A percentile compares a stretch with the other conserved stretches of the same genome.
Conservation (phyloP, 30 jellyfish, hydroid and myxozoan species). For the Hydractinia symbiolongicarpus region DNA sequence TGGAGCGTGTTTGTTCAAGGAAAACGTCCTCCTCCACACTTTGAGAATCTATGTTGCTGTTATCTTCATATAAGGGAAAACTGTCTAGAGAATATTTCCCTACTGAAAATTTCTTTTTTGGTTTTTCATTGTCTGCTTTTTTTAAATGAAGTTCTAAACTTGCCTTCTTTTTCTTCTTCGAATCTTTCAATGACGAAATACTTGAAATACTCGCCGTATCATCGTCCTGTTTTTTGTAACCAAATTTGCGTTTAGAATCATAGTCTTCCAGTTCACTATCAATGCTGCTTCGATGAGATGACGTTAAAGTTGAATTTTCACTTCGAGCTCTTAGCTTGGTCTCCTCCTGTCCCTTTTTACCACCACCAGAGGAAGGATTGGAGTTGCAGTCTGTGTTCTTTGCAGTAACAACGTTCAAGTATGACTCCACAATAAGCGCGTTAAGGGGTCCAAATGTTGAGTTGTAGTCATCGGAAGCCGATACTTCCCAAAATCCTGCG, state of each 20-base stretch:
- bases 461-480: constrained; percentile 81
- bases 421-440: constrained; percentile 49
- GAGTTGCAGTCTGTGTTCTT: constrained; percentile 14
- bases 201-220: constrained; percentile 21
- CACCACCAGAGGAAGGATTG: neutral
- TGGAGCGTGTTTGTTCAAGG: constrained; percentile 4
- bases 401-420: constrained; percentile 25
- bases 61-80: neutral
- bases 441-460: constrained; percentile 55
- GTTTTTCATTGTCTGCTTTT: neutral
- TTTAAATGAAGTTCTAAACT: neutral
- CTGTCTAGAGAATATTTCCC: constrained; percentile 8
- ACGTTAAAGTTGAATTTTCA: constrained; percentile 9
- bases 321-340: neutral
- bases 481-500: constrained; percentile 73
- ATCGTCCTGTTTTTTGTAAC: constrained; percentile 16
- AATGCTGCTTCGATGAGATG: neutral
- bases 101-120: constrained; percentile 6
- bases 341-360: neutral
- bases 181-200: constrained; percentile 4
- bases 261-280: constrained; percentile 13
- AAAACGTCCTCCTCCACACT: neutral
- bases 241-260: neutral
- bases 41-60: neutral
- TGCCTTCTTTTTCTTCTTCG: neutral